Evolutionary conservation across 2,888 invertebrate species (phyloP), one percentile per base, ranked within the genome.

Genomic region (Cinara cedri): DNA sequence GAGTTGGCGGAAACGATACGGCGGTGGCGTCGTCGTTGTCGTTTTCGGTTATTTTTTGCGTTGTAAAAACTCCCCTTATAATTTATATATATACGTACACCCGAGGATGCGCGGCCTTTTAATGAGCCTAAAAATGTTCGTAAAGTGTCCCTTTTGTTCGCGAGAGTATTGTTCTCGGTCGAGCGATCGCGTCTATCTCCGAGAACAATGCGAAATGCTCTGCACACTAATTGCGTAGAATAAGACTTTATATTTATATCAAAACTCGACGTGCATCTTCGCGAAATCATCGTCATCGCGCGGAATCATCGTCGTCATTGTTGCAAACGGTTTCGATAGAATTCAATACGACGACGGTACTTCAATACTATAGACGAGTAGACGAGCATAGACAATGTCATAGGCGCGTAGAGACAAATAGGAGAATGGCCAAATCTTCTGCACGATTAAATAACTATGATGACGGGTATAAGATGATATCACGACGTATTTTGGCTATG

Each of bases 51-150:
- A 71, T 55, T 71, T 42, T 70, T 42, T 2, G 54, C 34, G 34
- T 16, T 34, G 54, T 44, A 60, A 42, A 60, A 60, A 60, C 13
- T 60, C 26, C 19, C 26, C 3, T 16, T 72, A 34, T 63, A n/a
- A n/a, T n/a, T n/a, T n/a, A n/a, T n/a, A n/a, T n/a, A n/a, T n/a
- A n/a, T n/a, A n/a, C n/a, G n/a, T n/a, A 63, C 21, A 34, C 34
- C 34, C 3, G 34, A 34, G 34, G 51, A 46, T 60, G 24, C 42
- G 14, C 16, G 21, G 62, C 34, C 51, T 62, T 10, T 51, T 74
- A 74, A 63, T 42, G 72, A 74, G 49, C 51, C 51, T 62, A 62
- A 74, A 74, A 74, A 74, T 42, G 62, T 74, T 21, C 42, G 19
- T 74, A 49, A 51, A 74, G 72, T 34, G 62, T 63, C 63, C 26